A percentile compares a stretch with the other conserved stretches of the same genome.
Conservation (phyloP, 2,113 vertebrate species). For the Archilochus colubris region DNA sequence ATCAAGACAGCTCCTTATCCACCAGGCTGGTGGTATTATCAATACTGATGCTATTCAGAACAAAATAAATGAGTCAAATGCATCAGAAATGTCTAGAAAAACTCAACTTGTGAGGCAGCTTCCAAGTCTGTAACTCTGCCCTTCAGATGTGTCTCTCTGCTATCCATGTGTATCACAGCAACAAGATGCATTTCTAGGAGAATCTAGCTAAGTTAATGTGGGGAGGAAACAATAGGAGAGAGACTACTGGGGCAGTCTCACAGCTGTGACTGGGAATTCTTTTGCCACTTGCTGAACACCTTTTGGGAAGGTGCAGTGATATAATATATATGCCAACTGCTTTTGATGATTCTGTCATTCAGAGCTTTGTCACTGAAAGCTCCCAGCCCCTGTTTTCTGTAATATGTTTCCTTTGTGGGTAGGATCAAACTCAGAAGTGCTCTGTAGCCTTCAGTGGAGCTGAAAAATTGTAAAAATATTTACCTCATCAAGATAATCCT, state of each 20-base stretch:
- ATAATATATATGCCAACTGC: background rate
- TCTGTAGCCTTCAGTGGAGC: background rate
- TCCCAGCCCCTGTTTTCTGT: background rate
- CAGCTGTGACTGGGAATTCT: background rate
- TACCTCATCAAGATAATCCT: background rate
- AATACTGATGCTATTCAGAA: background rate
- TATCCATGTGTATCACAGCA: background rate
- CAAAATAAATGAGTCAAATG: background rate
- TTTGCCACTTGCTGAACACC: background rate
- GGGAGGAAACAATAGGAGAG: background rate
- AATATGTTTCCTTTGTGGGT: background rate
- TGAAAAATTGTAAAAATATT: background rate
- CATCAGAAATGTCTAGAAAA: background rate
- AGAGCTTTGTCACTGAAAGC: background rate
- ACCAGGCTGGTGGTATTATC: no score
- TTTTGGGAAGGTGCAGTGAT: background rate
- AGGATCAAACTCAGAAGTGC: background rate
- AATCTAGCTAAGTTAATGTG: background rate
- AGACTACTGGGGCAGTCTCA: background rate
- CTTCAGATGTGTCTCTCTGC: background rate
- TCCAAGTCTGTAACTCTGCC: background rate
- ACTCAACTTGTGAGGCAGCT: background rate
- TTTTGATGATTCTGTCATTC: background rate
- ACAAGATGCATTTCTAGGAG: background rate
- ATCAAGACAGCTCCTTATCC: no score